phyloP scores from a whole-genome alignment of 2,888 invertebrate species.

The Cerceris rybyensis region DNA sequence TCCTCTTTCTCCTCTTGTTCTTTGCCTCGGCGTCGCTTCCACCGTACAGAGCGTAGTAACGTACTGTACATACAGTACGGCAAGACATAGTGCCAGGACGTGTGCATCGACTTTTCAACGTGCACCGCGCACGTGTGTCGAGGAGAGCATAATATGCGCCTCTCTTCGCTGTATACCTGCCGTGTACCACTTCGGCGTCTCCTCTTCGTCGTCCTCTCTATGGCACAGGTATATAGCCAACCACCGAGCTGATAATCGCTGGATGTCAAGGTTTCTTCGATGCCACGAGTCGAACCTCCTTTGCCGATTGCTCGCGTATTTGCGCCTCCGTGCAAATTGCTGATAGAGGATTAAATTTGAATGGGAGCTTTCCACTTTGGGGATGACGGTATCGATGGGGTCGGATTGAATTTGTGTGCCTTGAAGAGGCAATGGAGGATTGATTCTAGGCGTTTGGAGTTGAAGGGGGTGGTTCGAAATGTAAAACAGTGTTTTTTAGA shows the following conservation, averaged over 20 bases:
- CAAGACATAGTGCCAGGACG: slow-evolving; percentile 53
- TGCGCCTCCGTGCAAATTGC: slow-evolving; percentile 31
- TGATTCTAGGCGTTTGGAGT: too few relatives aligned
- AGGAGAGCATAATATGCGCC: slow-evolving; percentile 39
- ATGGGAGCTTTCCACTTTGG: too few relatives aligned
- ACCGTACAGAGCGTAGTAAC: slow-evolving; percentile 52
- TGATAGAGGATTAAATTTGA: not conserved
- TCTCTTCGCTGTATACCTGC: slow-evolving; percentile 36
- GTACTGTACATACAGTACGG: slow-evolving; percentile 59
- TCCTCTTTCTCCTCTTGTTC: slow-evolving; percentile 15
- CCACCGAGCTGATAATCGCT: slow-evolving; percentile 57
- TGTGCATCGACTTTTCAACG: slow-evolving; percentile 50
- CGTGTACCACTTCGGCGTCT: slow-evolving; percentile 41
- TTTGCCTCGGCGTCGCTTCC: slow-evolving; percentile 35
- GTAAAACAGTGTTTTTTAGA: too few relatives aligned
- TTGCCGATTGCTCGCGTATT: slow-evolving; percentile 29
- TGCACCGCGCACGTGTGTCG: slow-evolving; percentile 43
- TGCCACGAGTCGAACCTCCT: slow-evolving; percentile 31
- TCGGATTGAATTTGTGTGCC: too few relatives aligned
- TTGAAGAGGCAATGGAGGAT: too few relatives aligned
- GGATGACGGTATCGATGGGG: too few relatives aligned
- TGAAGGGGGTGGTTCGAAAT: too few relatives aligned
- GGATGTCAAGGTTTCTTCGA: slow-evolving; percentile 58
- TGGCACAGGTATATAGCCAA: slow-evolving; percentile 20
- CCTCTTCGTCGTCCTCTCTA: slow-evolving; percentile 36